Evolutionary conservation across 2,797 vertebrate genomes (phyloP).

Genomic region (Leptatherina wallacei): DNA sequence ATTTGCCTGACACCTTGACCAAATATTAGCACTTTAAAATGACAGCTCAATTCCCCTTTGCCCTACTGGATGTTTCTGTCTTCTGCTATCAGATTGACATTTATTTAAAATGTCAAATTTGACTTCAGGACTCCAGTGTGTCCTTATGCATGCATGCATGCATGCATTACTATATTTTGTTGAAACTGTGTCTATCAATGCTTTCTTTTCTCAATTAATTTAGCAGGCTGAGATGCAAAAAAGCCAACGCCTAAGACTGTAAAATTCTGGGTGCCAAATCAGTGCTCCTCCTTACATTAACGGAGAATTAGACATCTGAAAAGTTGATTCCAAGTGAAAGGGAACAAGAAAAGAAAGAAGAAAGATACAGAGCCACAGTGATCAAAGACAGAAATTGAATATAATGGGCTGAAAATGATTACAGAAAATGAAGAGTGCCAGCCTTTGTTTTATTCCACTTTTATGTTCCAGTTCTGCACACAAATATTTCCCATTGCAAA

Average conservation of each 20-base stretch:
- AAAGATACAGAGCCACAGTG: constrained; percentile 8
- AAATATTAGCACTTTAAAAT: constrained; percentile 55
- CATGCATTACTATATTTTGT: not conserved
- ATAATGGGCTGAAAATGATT: constrained; percentile 35
- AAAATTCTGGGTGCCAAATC: constrained; percentile 32
- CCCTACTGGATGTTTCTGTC: not conserved
- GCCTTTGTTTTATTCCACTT: constrained; percentile 21
- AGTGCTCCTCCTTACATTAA: constrained; percentile 30
- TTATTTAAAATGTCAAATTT: not conserved
- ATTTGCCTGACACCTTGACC: constrained; percentile 38
- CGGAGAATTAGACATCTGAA: constrained; percentile 44
- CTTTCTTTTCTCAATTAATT: not conserved
- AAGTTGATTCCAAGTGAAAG: constrained; percentile 43
- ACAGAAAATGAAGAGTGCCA: constrained; percentile 31
- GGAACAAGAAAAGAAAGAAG: constrained; percentile 22
- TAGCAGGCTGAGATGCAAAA: not conserved
- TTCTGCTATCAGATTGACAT: not conserved
- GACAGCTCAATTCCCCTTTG: constrained; percentile 21
- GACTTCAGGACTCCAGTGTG: not conserved
- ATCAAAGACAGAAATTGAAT: constrained; percentile 36
- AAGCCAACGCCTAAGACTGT: constrained; percentile 38
- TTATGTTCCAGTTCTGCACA: constrained; percentile 9
- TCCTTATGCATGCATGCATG: not conserved
- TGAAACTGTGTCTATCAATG: not conserved
- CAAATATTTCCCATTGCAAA: constrained; percentile 1